These are phyloP conservation scores for Nephrotoma guestfalica DNA, from an alignment of 2,888 invertebrate species.

Conservation along the genomic window DNA sequence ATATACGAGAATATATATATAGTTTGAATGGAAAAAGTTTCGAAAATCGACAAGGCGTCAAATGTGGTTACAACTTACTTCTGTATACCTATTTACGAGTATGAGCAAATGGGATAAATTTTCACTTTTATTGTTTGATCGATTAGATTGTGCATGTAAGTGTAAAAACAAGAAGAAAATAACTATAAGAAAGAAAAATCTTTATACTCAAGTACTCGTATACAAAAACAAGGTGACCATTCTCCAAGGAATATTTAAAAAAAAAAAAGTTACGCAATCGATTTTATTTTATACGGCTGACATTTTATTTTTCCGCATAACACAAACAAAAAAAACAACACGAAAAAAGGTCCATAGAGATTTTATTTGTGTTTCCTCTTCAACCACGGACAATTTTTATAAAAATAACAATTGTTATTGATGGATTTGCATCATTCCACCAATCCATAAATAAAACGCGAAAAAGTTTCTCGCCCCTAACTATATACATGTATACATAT, in stretches of 20 bases:
- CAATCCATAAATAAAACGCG: not conserved
- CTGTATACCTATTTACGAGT: not conserved
- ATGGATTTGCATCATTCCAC: not conserved
- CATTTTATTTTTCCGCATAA: not conserved
- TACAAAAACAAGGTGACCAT: not conserved
- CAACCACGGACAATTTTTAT: not conserved
- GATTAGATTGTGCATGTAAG: not conserved
- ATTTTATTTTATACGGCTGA: not conserved
- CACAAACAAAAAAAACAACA: not conserved
- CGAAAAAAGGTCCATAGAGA: not conserved
- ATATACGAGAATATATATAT: not conserved
- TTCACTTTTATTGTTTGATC: not conserved
- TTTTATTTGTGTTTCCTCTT: not conserved
- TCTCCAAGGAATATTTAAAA: not conserved
- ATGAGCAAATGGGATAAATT: not conserved
- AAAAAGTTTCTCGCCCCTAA: not conserved
- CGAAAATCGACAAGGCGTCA: not conserved
- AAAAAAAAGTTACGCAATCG: not conserved
- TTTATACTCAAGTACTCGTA: not conserved
- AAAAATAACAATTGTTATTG: not conserved
- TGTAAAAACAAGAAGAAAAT: not conserved
- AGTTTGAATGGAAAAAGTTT: not conserved
- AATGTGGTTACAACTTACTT: not conserved
- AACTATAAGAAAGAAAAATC: not conserved
- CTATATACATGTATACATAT: not conserved